A percentile compares a stretch with the other conserved stretches of the same genome.
phyloP scores from a whole-genome alignment of 2,113 vertebrate species.

The Isichthys henryi region DNA sequence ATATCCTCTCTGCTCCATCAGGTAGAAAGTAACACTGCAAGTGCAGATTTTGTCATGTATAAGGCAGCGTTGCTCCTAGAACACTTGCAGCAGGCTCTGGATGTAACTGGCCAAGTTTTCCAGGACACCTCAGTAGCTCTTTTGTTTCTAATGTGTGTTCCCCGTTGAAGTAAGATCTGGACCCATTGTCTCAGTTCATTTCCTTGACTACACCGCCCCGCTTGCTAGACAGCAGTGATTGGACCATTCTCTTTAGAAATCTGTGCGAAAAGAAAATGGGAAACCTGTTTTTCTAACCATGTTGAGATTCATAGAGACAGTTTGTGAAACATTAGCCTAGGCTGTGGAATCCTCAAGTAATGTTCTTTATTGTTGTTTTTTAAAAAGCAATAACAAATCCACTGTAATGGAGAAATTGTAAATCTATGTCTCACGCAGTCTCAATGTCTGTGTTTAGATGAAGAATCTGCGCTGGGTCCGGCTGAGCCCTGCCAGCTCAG shows the following conservation, averaged over 20 bases:
- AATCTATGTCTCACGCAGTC: background rate
- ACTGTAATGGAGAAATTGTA: background rate
- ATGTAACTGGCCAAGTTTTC: no score
- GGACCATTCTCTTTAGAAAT: background rate
- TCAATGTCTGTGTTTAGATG: slow-evolving; percentile 12
- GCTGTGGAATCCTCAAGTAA: background rate
- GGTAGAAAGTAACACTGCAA: no score
- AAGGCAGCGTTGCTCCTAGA: no score
- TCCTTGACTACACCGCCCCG: background rate
- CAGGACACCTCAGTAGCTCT: background rate
- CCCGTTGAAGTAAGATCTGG: background rate
- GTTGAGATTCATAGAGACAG: background rate
- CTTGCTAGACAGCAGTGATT: background rate
- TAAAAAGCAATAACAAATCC: background rate
- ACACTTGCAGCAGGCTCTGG: no score
- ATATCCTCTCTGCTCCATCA: no score
- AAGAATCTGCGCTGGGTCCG: slow-evolving; percentile 22
- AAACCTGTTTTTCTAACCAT: background rate
- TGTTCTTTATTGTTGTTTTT: background rate
- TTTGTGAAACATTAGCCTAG: background rate
- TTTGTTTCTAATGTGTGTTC: background rate
- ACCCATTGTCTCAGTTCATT: background rate
- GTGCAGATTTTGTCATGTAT: no score
- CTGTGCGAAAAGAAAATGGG: background rate
- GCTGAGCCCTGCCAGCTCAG: background rate